A percentile compares a stretch with the other conserved stretches of the same genome.
phyloP scores from a whole-genome alignment of 2,888 invertebrate species.

The Ophion costatus region DNA sequence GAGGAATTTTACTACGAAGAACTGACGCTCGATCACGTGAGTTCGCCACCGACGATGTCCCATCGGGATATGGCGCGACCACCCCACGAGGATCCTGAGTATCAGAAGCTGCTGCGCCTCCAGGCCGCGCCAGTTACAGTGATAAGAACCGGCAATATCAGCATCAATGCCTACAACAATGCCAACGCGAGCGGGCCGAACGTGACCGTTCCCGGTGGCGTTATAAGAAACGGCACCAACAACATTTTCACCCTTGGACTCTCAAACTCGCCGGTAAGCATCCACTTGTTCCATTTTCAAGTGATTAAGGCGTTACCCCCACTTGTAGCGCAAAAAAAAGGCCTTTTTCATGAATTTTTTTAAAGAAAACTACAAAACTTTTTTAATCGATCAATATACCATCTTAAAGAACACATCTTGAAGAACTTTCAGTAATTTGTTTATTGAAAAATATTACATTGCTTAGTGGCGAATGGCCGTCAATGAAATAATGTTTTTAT shows the following conservation, averaged over 20 bases:
- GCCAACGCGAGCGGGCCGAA: constrained; percentile 83
- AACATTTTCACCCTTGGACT: constrained; percentile 63
- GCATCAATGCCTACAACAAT: constrained; percentile 80
- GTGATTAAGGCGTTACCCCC: too few relatives aligned
- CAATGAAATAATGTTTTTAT: too few relatives aligned
- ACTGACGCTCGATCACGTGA: constrained; percentile 90
- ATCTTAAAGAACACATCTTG: too few relatives aligned
- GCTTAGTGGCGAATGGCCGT: too few relatives aligned
- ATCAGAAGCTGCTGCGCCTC: constrained; percentile 90
- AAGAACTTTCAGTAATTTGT: too few relatives aligned
- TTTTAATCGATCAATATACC: too few relatives aligned
- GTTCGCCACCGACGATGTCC: constrained; percentile 93
- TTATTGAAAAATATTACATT: too few relatives aligned
- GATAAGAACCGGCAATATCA: constrained; percentile 65
- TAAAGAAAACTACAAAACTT: too few relatives aligned
- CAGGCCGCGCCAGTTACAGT: constrained; percentile 76
- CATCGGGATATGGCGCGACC: constrained; percentile 98
- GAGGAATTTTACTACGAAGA: constrained; percentile 98
- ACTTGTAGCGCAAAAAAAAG: too few relatives aligned
- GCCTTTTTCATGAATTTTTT: too few relatives aligned
- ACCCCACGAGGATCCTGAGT: constrained; percentile 97
- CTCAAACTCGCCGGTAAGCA: constrained; percentile 62
- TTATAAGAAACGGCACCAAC: constrained; percentile 63
- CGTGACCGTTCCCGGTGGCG: constrained; percentile 81
- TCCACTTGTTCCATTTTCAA: not conserved